These are phyloP conservation scores for Cuculus canorus DNA, from an alignment of 2,797 vertebrate species.

Conservation along the genomic window DNA sequence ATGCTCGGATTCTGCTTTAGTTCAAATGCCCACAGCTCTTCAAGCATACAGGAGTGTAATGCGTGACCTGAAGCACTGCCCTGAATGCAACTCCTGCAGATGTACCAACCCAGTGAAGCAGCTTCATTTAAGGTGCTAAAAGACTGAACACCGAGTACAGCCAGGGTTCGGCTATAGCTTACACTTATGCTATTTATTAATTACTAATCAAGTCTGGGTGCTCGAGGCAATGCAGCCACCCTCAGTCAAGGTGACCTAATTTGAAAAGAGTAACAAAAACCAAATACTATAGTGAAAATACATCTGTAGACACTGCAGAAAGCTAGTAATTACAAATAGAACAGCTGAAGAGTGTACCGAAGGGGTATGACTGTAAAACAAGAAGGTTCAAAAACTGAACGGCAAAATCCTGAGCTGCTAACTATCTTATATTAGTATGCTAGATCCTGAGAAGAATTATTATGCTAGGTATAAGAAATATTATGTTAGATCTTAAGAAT, in stretches of 20 bases:
- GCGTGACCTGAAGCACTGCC: neutral
- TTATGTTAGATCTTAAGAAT: neutral
- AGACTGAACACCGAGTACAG: neutral
- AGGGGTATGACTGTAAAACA: neutral
- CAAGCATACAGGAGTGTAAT: neutral
- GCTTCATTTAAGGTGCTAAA: neutral
- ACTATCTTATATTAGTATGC: neutral
- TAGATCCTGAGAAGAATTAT: neutral
- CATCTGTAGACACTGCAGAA: neutral
- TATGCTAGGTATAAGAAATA: no score
- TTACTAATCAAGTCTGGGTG: neutral
- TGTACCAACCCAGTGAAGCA: neutral
- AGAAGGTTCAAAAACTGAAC: neutral
- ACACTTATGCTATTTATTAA: neutral
- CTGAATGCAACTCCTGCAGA: neutral
- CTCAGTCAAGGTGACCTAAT: neutral
- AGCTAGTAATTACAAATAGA: neutral
- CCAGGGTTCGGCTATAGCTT: neutral
- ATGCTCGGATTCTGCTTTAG: neutral
- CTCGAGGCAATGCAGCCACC: neutral
- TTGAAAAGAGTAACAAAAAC: neutral
- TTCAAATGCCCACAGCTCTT: neutral
- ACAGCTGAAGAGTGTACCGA: neutral
- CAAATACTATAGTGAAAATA: neutral
- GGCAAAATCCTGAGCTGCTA: neutral